Percentiles rank a stretch among this genome's conserved stretches.
Conservation (phyloP, 1,140 invertebrate genomes). For the Onthophagus taurus region DNA sequence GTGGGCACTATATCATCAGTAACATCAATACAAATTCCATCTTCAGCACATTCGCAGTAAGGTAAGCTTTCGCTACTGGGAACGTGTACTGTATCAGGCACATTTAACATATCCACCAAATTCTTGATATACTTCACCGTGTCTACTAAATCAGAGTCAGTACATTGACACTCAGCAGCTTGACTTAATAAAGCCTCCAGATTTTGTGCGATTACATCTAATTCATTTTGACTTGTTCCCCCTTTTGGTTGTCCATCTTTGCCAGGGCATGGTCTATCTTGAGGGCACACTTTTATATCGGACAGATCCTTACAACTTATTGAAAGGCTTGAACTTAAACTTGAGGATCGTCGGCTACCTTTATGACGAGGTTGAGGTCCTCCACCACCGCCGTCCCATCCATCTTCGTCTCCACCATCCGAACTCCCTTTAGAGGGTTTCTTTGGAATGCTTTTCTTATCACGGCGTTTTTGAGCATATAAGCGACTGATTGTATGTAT, state of each 20-base stretch:
- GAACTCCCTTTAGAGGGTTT: background rate
- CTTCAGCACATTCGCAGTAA: conserved; percentile 6
- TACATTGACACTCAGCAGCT: background rate
- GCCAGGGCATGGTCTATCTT: background rate
- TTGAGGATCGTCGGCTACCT: too few relatives aligned
- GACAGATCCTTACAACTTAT: too few relatives aligned
- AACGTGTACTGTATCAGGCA: background rate
- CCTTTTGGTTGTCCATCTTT: too few relatives aligned
- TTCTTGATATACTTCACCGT: conserved; percentile 9
- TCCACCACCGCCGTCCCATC: too few relatives aligned
- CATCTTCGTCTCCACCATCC: background rate
- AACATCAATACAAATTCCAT: too few relatives aligned
- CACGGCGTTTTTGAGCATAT: background rate
- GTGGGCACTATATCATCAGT: background rate
- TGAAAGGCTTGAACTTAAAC: too few relatives aligned
- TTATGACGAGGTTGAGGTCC: too few relatives aligned
- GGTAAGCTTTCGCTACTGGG: background rate
- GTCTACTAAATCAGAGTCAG: conserved; percentile 4
- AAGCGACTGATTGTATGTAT: conserved; percentile 27
- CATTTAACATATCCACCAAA: conserved; percentile 10
- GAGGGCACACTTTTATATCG: too few relatives aligned
- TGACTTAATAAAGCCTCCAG: conserved; percentile 1
- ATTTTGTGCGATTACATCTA: conserved; percentile 5
- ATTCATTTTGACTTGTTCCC: background rate
- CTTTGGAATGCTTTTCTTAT: background rate